phyloP scores from a whole-genome alignment of 2,113 vertebrate genomes.

The Dipodomys merriami region DNA sequence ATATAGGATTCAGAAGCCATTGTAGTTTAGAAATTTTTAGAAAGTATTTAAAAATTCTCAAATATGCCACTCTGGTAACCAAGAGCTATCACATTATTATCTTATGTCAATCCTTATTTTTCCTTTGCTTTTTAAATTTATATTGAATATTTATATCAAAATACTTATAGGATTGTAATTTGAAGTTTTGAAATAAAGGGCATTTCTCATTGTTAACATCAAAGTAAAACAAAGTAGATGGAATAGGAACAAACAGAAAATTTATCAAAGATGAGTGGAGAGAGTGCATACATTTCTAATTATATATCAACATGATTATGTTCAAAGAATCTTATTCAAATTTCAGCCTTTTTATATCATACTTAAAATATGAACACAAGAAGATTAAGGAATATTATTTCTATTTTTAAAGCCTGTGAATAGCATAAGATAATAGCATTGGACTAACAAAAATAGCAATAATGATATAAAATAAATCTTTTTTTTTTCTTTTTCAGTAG shows the following conservation, averaged over 20 bases:
- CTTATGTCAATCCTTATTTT: conserved; percentile 11
- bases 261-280: conserved; percentile 1
- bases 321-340: conserved; percentile 13
- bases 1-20: not conserved
- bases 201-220: conserved; percentile 33
- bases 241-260: conserved; percentile 45
- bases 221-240: conserved; percentile 27
- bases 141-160: conserved; percentile 21
- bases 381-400: conserved; percentile 16
- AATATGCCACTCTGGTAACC: not conserved
- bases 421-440: not conserved
- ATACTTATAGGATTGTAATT: not conserved
- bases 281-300: not conserved
- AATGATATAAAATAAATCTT: not conserved
- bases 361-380: not conserved
- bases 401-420: not conserved
- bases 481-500: not conserved
- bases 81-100: not conserved
- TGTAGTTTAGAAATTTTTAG: conserved; percentile 36
- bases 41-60: not conserved
- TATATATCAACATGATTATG: not conserved
- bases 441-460: not conserved
- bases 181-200: conserved; percentile 51
- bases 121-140: conserved; percentile 28
- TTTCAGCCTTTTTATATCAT: not conserved